Evolutionary conservation across 2,113 vertebrate species (phyloP).

Genomic region (Motacilla alba): DNA sequence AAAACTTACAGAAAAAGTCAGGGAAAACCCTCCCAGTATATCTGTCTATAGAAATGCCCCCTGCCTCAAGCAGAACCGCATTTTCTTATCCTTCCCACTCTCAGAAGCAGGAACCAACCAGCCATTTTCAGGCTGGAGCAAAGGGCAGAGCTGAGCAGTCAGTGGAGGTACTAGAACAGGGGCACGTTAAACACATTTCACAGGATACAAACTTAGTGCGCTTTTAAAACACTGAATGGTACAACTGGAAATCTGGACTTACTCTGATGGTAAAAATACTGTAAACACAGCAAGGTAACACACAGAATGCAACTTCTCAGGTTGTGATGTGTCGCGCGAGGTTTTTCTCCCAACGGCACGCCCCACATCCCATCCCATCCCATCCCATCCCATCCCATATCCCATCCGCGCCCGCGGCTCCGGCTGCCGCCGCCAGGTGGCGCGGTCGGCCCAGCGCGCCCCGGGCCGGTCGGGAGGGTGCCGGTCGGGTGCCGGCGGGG

Average conservation of each 20-base stretch:
- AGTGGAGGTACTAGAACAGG: fast-evolving
- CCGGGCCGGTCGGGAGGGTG: not conserved
- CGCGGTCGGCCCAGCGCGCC: not conserved
- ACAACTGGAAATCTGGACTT: not conserved
- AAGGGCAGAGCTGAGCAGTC: not conserved
- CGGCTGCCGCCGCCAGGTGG: not conserved
- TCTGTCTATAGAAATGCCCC: too few relatives aligned
- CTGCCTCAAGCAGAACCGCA: not conserved
- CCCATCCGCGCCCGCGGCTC: not conserved
- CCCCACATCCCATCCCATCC: not conserved
- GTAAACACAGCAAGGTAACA: not conserved
- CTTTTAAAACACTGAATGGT: too few relatives aligned
- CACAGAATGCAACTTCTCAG: fast-evolving
- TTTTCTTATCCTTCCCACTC: not conserved
- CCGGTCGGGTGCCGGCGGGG: not conserved
- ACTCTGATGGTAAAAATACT: fast-evolving
- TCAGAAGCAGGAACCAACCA: not conserved
- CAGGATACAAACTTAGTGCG: fast-evolving
- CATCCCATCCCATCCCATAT: not conserved
- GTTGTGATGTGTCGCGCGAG: fast-evolving
- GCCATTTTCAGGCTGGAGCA: fast-evolving
- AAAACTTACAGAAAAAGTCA: not conserved
- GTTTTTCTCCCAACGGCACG: not conserved
- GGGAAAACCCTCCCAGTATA: not conserved
- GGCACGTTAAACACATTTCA: fast-evolving